A percentile compares a stretch with the other conserved stretches of the same genome.
These are phyloP conservation scores for Chaetorhynchus papuensis DNA, from an alignment of 2,113 vertebrate species.

Conservation along the genomic window DNA sequence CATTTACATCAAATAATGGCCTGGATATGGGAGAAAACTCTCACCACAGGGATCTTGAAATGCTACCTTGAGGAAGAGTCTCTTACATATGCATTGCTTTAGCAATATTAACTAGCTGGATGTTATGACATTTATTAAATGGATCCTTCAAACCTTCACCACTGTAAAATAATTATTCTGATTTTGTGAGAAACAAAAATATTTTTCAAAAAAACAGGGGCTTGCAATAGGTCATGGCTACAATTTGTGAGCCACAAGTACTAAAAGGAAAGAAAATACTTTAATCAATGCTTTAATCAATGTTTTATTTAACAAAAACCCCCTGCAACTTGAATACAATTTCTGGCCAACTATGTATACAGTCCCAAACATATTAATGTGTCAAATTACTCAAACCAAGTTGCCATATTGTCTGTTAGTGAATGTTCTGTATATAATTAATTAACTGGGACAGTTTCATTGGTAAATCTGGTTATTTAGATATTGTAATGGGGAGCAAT, in stretches of 20 bases:
- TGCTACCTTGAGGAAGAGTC: conserved; percentile 59
- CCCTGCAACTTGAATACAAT: not conserved
- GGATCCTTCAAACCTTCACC: not conserved
- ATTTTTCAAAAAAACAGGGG: not conserved
- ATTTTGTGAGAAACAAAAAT: not conserved
- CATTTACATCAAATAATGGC: conserved; percentile 98
- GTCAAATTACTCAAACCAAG: conserved; percentile 34
- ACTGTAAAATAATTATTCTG: conserved; percentile 17
- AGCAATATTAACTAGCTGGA: conserved; percentile 46
- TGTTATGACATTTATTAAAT: conserved; percentile 33
- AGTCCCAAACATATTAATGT: not conserved
- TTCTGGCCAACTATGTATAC: not conserved
- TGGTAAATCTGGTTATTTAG: conserved; percentile 67
- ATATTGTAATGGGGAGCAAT: conserved; percentile 34
- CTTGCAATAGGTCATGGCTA: not conserved
- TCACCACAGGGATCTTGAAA: conserved; percentile 67
- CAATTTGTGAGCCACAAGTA: not conserved
- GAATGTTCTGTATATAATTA: conserved; percentile 61
- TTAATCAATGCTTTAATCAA: not conserved
- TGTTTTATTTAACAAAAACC: conserved; percentile 2
- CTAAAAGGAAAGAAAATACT: not conserved
- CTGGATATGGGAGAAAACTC: conserved; percentile 77
- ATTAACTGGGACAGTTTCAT: conserved; percentile 48
- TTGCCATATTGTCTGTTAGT: conserved; percentile 27
- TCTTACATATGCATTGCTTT: conserved; percentile 25